Conservation (phyloP, 2,797 vertebrate genomes). For the Thripadectes ignobilis region DNA sequence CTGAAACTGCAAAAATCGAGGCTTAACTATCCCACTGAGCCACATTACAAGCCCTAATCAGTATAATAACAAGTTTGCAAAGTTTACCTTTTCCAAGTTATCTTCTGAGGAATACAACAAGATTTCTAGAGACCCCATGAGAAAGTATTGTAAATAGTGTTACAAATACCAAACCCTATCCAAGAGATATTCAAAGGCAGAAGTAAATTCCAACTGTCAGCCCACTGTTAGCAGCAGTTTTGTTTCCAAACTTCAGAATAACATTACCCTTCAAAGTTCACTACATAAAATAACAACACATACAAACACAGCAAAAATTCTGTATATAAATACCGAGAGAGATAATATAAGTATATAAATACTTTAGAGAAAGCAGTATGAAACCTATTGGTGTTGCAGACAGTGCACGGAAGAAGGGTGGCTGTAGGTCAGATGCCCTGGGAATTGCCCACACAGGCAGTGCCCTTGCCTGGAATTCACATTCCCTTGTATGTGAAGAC, state of each 20-base stretch:
- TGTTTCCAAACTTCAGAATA: background rate
- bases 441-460: background rate
- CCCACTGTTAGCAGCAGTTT: background rate
- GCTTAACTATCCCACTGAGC: background rate
- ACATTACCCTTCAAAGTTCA: background rate
- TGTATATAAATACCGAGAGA: background rate
- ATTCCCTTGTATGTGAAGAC: background rate
- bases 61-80: background rate
- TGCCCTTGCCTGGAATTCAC: background rate
- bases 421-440: background rate
- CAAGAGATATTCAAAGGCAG: background rate
- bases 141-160: background rate
- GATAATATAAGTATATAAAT: background rate
- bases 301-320: background rate
- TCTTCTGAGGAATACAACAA: constrained; percentile 12
- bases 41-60: background rate
- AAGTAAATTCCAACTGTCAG: background rate
- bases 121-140: background rate
- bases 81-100: background rate
- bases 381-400: background rate
- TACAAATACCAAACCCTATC: background rate
- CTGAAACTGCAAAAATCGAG: background rate
- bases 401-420: background rate
- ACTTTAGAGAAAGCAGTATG: background rate
- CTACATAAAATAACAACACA: background rate